A percentile compares a stretch with the other conserved stretches of the same genome.
Conservation (phyloP, 2,113 vertebrate genomes). For the Actenoides lindsayi region DNA sequence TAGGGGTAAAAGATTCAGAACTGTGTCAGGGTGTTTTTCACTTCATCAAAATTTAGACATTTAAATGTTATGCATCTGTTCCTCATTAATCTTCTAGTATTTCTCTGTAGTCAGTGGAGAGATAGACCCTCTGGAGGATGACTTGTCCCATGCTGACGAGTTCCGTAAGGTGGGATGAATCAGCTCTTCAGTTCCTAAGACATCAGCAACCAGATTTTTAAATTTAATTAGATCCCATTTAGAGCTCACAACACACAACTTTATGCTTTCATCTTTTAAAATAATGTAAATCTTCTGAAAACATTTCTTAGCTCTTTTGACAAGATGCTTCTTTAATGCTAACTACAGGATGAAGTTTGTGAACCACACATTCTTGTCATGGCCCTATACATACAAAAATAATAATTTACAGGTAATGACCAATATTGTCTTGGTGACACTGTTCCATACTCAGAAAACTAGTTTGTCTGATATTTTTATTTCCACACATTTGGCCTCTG, state of each 20-base stretch:
- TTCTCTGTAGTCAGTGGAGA: neutral
- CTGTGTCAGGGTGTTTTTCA: slow-evolving; percentile 4
- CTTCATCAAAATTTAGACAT: neutral
- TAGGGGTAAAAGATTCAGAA: slow-evolving; percentile 33
- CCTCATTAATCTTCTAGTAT: neutral
- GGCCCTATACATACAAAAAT: neutral
- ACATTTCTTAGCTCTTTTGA: neutral
- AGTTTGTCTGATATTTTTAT: slow-evolving; percentile 8
- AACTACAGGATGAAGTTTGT: neutral
- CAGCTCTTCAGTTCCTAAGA: neutral
- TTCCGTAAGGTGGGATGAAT: neutral
- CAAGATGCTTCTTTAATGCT: neutral
- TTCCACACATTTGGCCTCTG: neutral
- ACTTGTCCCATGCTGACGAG: neutral
- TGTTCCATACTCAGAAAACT: neutral
- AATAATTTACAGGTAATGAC: neutral
- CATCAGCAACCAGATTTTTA: neutral
- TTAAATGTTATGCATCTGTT: slow-evolving; percentile 9
- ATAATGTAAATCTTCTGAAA: neutral
- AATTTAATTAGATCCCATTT: neutral
- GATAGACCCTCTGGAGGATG: neutral
- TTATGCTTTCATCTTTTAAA: neutral
- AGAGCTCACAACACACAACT: neutral
- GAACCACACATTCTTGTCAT: neutral
- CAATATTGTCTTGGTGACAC: neutral